Base-by-base conservation (phyloP, 2,888 invertebrate species). In the Metopia argyrocephala region DNA sequence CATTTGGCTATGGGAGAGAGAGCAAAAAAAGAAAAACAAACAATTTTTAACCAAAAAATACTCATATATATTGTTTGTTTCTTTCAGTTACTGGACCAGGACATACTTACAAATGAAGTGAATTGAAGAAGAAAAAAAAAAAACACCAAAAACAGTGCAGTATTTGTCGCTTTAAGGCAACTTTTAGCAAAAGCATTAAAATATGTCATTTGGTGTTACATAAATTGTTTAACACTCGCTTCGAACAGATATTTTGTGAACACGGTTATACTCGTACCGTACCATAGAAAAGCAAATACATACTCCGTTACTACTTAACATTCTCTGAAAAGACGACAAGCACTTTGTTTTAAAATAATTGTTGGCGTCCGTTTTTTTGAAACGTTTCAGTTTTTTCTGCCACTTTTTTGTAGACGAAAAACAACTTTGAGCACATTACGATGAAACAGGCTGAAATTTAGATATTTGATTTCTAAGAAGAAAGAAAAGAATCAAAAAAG, bases 191-290 rank as follows among this genome's bases (percentile, higher is more conserved):
- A 76, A 80, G 76, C 76, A 79, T 78, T 81, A 83, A 85, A 85
- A 85, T 85, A 85, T 85, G 84, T 84, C 82, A 83, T 57, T 69
- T 82, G 83, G 83, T 84, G 85, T 84, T 85, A 81, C 83, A 85
- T 85, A 85, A 85, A 85, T 84, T 83, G 84, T 76, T 80, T 80
- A 80, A 76, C 76, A 76, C 76, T 76, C 80, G 80, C 73, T 76
- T 59, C 57, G 59, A 78, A 78, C 69, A 76, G 50, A 76, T 70
- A 76, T 68, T 76, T 76, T 76, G 62, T 76, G 56, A 57, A 69
- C 70, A 64, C 25, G 9, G 38, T 15, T 6, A 38, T 38, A 38
- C n/a, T n/a, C 38, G 2, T 38, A 38, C 15, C 1, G 12, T 31
- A 31, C 31, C 7, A 3, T 3, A 31, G 12, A 31, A 31, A 31